A percentile compares a stretch with the other conserved stretches of the same genome.
Evolutionary conservation across 1,140 invertebrate species (phyloP).

Genomic region (Protaetia brevitarsis): DNA sequence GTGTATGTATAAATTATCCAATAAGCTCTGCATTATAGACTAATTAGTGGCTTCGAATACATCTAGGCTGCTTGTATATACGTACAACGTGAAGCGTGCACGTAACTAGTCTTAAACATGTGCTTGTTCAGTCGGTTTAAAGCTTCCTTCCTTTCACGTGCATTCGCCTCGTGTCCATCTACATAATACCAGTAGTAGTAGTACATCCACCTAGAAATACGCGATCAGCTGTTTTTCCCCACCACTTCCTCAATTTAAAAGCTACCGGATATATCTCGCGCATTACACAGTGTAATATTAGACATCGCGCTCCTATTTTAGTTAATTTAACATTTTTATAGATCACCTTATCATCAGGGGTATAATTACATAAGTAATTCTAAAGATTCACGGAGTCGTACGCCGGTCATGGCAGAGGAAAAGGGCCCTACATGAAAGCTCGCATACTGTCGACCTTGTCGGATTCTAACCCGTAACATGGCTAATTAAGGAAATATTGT

Average conservation of each 20-base stretch:
- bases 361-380: conserved; percentile 14
- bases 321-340: conserved; percentile 19
- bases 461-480: not conserved
- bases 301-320: conserved; percentile 1
- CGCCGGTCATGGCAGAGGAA: not conserved
- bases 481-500: conserved; percentile 1
- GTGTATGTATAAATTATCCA: conserved; percentile 13
- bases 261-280: not conserved
- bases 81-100: not conserved
- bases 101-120: conserved; percentile 2
- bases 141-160: not conserved
- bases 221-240: conserved; percentile 11
- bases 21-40: not conserved
- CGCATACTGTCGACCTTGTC: not conserved
- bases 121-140: conserved; percentile 6
- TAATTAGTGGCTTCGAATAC: not conserved
- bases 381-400: conserved; percentile 12
- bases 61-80: not conserved
- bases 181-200: not conserved
- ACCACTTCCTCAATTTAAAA: conserved; percentile 13
- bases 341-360: not conserved
- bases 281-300: not conserved
- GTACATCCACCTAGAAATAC: conserved; percentile 10
- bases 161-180: not conserved
- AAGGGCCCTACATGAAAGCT: not conserved